Base-by-base conservation (phyloP, 1,140 invertebrate species). In the Heliconius eleuchia region DNA sequence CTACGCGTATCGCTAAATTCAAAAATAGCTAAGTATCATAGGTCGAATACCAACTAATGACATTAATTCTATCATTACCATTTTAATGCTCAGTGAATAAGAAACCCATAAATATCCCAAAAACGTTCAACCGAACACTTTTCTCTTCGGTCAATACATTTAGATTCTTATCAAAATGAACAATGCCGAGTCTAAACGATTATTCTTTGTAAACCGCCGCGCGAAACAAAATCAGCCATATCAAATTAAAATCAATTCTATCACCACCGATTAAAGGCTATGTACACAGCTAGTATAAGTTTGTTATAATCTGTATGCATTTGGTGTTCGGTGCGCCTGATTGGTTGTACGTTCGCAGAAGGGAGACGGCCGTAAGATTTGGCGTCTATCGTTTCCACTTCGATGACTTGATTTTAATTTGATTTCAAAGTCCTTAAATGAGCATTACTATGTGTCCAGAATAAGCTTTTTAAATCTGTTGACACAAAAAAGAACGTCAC, bases 241-340 rank as follows among this genome's bases (percentile, higher is more conserved):
- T 30, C 77, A 74, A 83, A 80, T 76, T 66, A 84, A 82, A 82
- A 70, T 82, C 60, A 76, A 60, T 78, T 79, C 73, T 85, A 83
- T 79, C 42, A 1, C 74, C 39, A 5, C 5, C 5, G 23, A 3
- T 72, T 78, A 82, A 76, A 77, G 71, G n/a, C 74, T 74, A 74
- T 37, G 46, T 78, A 77, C 27, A 37, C 46, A 42, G 85, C 42
- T 80, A 74, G 78, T 46, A 73, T 76, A 84, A 80, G 46, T 80
- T 86, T 78, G 84, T 73, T n/a, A 78, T 84, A 82, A 89, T 92
- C 87, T 87, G 87, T 92, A 92, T 92, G 86, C 91, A 82, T 80
- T 80, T 72, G 55, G 76, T 76, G 88, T 91, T 77, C 84, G 74
- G 66, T 74, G 39, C 80, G 87, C 83, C 85, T 90, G 89, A 90